These are phyloP conservation scores for Pseudonaja textilis DNA, from an alignment of 2,113 vertebrate species.

Conservation along the genomic window DNA sequence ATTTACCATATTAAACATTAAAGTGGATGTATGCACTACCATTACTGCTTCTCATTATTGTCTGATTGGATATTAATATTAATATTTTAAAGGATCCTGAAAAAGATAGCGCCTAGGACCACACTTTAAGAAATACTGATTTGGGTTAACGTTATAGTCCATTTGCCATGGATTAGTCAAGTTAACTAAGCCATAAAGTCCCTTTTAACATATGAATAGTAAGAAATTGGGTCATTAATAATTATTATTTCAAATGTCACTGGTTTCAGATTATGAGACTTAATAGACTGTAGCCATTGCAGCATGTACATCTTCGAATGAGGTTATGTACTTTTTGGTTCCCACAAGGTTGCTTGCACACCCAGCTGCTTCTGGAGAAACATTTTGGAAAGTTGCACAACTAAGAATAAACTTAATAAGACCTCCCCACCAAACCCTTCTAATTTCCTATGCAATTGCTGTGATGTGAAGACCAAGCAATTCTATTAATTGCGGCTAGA, in stretches of 20 bases:
- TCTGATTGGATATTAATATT: background rate
- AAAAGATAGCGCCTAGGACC: background rate
- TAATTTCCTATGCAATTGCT: background rate
- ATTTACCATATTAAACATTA: background rate
- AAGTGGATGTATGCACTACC: background rate
- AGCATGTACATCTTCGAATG: conserved; percentile 60
- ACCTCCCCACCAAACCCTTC: background rate
- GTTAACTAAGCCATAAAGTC: conserved; percentile 54
- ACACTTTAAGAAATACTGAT: conserved; percentile 8
- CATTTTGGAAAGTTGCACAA: conserved; percentile 3
- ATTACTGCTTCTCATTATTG: background rate
- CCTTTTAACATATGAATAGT: conserved; percentile 52
- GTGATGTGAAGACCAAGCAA: background rate
- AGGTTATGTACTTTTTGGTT: conserved; percentile 50
- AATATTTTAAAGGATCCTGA: background rate
- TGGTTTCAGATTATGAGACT: conserved; percentile 63
- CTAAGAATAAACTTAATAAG: background rate
- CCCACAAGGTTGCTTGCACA: conserved; percentile 9
- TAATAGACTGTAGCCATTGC: conserved; percentile 59
- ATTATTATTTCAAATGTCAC: conserved; percentile 66
- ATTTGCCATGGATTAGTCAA: conserved; percentile 50
- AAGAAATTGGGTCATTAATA: conserved; percentile 60
- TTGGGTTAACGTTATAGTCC: conserved; percentile 44
- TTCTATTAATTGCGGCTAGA: background rate
- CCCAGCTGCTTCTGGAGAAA: background rate